A percentile compares a stretch with the other conserved stretches of the same genome.
phyloP scores from a whole-genome alignment of 2,797 vertebrate genomes.

The Trachops cirrhosus region DNA sequence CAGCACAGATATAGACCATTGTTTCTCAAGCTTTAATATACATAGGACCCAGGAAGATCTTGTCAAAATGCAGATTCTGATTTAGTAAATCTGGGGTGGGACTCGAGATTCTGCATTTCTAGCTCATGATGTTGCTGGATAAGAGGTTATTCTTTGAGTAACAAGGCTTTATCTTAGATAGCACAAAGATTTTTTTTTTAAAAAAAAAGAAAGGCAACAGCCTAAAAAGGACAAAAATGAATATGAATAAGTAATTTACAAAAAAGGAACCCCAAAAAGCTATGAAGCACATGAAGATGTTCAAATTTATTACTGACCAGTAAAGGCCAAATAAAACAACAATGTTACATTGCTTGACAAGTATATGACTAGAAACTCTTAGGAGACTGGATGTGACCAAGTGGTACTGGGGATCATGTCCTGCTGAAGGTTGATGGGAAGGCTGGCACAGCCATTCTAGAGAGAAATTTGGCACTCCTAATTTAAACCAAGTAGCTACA shows the following conservation, averaged over 20 bases:
- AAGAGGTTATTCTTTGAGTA: neutral
- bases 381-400: neutral
- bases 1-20: neutral
- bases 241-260: neutral
- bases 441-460: neutral
- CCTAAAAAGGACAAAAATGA: neutral
- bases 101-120: neutral
- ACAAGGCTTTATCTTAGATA: neutral
- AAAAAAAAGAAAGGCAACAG: neutral
- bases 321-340: neutral
- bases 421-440: neutral
- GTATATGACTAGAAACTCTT: neutral
- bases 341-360: neutral
- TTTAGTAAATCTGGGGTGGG: neutral
- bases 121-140: neutral
- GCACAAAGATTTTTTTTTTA: neutral
- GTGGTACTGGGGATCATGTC: neutral
- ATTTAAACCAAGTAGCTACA: neutral
- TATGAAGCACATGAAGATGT: neutral
- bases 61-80: neutral
- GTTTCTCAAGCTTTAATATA: neutral
- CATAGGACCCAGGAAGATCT: neutral
- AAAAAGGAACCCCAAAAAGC: neutral
- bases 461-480: neutral
- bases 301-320: neutral